Evolutionary conservation across 2,113 vertebrate genomes (phyloP).

Genomic region (Lethenteron camtschaticum): DNA sequence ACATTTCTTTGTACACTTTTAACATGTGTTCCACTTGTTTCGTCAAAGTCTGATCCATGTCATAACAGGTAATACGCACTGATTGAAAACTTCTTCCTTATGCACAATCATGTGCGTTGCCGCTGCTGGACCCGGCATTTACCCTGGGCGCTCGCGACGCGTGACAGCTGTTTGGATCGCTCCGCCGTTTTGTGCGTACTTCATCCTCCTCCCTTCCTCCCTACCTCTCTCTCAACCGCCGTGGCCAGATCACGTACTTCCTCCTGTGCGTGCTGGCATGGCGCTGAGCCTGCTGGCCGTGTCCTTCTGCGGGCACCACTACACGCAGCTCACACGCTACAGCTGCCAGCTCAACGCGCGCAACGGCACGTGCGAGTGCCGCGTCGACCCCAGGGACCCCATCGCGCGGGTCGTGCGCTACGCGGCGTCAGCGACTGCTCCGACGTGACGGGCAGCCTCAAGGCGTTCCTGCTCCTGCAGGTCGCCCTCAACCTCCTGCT

Average conservation of each 20-base stretch:
- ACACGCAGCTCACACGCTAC: constrained; percentile 31
- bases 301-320: constrained; percentile 52
- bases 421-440: constrained; percentile 30
- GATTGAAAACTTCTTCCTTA: too few species aligned
- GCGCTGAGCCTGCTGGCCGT: constrained; percentile 44
- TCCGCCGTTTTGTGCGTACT: not conserved
- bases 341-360: constrained; percentile 21
- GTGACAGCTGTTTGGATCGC: too few species aligned
- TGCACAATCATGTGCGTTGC: too few species aligned
- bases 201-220: not conserved
- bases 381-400: constrained; percentile 33
- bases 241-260: constrained; percentile 53
- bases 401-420: constrained; percentile 57
- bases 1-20: too few species aligned
- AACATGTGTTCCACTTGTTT: too few species aligned
- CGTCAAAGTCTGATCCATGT: too few species aligned
- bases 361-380: constrained; percentile 37
- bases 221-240: constrained; percentile 5
- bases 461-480: constrained; percentile 53
- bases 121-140: too few species aligned
- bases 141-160: too few species aligned
- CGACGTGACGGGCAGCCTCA: constrained; percentile 31
- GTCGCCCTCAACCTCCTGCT: constrained; percentile 48
- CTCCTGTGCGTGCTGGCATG: constrained; percentile 45
- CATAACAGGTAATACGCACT: too few species aligned